Evolutionary conservation across 2,797 vertebrate species (phyloP), one percentile per base, ranked within the genome.

Genomic region (Bovichtus diacanthus): DNA sequence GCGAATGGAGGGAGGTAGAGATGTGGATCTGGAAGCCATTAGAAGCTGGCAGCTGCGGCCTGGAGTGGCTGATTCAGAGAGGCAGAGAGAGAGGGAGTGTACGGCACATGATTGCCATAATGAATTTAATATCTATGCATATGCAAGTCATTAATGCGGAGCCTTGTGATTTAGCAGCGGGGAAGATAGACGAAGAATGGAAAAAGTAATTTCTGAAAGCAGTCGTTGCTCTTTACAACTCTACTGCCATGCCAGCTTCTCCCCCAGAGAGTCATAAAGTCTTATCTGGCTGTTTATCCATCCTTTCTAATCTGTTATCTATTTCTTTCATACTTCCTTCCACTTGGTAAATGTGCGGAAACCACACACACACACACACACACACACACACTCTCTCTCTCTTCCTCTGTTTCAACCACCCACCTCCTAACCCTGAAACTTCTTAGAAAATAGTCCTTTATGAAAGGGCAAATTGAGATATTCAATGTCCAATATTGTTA

Each of bases 11-110:
- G 78, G 89, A 91, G 88, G 84, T 72, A 82, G 85, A 90, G 82
- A 81, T 46, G 74, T 76, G 83, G 85, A 84, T 93, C 93, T 94
- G 94, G 92, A 92, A 93, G 86, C 79, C 76, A 93, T 94, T 94
- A 93, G 70, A 76, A 51, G 74, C 88, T 93, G 90, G 90, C 91
- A 91, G 90, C 91, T 92, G 90, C 21, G 54, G 73, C 71, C 66
- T 85, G 69, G 87, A 90, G 89, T 66, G 89, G 80, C 84, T 93
- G 92, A 94, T 90, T 94, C 92, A 93, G 88, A 90, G 74, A 38
- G 70, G 44, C 56, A 76, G 78, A 75, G 78, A 78, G 69, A 73
- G 66, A 55, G 71, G 74, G 82, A 82, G 83, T 69, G 41, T 55
- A 73, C 18, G 51, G 66, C 84, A 81, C 88, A 92, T 88, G 90